Evolutionary conservation across 2,888 invertebrate species (phyloP).

Genomic region (Ganaspis brasiliensis): DNA sequence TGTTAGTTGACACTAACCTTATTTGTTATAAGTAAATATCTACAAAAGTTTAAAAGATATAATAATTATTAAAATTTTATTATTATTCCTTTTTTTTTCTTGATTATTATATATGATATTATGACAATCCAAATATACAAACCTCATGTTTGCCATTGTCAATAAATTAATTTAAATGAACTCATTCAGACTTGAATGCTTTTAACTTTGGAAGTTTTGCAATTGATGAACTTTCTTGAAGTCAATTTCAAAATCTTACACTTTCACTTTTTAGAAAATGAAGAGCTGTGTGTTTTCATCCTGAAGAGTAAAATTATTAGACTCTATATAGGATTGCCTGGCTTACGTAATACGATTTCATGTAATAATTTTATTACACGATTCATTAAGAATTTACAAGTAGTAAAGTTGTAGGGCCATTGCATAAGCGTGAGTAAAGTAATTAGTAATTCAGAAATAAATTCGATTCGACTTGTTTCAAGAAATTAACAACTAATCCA

Average conservation of each 20-base stretch:
- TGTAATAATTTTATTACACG: slow-evolving; percentile 23
- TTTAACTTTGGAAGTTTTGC: neutral
- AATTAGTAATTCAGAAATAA: slow-evolving; percentile 19
- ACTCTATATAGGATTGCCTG: neutral
- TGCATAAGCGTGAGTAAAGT: slow-evolving; percentile 20
- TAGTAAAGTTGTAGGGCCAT: neutral
- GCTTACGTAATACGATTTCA: slow-evolving; percentile 11
- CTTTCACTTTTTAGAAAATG: slow-evolving; percentile 18
- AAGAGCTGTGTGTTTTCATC: neutral
- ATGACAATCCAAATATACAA: too few species aligned
- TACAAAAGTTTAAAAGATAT: too few species aligned
- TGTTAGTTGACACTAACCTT: too few species aligned
- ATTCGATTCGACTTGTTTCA: neutral
- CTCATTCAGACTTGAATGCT: neutral
- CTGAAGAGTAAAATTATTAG: neutral
- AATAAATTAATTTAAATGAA: too few species aligned
- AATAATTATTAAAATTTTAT: too few species aligned
- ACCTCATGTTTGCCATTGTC: too few species aligned
- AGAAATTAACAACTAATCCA: neutral
- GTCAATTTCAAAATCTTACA: slow-evolving; percentile 10
- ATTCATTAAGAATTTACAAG: slow-evolving; percentile 30
- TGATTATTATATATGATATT: too few species aligned
- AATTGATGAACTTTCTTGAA: neutral
- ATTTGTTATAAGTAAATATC: too few species aligned
- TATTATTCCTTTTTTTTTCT: too few species aligned